Evolutionary conservation across 2,113 vertebrate species (phyloP).

Genomic region (Macrotus californicus): DNA sequence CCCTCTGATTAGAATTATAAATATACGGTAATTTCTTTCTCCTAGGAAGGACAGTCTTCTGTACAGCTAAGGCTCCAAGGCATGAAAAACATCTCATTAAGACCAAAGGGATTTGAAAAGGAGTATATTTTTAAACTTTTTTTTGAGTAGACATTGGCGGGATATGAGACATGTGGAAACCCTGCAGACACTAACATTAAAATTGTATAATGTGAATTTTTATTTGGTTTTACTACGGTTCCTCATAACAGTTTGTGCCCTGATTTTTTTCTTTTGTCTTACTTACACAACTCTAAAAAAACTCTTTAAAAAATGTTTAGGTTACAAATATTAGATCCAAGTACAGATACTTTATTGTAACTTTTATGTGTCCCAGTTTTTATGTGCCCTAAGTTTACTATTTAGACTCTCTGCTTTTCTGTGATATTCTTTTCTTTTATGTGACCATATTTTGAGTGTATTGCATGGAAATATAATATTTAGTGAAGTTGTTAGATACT

Average conservation of each 20-base stretch:
- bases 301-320: background rate
- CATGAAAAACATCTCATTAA: conserved; percentile 27
- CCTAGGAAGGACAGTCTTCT: background rate
- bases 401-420: background rate
- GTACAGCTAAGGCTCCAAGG: background rate
- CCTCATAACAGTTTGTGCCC: background rate
- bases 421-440: background rate
- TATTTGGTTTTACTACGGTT: background rate
- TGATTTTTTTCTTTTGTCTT: conserved; percentile 41
- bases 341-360: background rate
- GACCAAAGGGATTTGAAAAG: conserved; percentile 5
- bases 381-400: background rate
- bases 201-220: conserved; percentile 35
- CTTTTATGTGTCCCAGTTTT: conserved; percentile 27
- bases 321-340: conserved; percentile 26
- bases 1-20: background rate
- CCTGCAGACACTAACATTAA: conserved; percentile 15
- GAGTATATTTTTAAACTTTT: background rate
- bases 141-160: background rate
- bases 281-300: background rate
- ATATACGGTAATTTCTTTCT: background rate
- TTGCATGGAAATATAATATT: background rate
- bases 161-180: background rate
- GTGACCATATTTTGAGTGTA: background rate
- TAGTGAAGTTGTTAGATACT: background rate